Percentiles rank a stretch among this genome's conserved stretches.
These are phyloP conservation scores for Orchestia grillus DNA, from an alignment of 1,140 invertebrate genomes.

Conservation along the genomic window DNA sequence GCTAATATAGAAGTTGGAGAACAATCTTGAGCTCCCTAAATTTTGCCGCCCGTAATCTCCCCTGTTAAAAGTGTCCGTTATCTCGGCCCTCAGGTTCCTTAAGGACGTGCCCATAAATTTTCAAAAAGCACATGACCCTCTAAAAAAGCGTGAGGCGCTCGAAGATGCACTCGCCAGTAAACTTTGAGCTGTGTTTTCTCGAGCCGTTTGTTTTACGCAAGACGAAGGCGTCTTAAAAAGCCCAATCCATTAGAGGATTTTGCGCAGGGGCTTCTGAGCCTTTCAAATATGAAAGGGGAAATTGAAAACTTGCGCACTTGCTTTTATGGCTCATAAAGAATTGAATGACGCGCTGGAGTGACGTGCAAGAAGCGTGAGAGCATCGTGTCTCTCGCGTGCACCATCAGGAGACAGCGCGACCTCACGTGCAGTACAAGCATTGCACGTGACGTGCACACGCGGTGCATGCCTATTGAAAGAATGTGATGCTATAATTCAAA, in stretches of 20 bases:
- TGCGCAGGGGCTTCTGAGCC: slow-evolving; percentile 28
- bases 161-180: background rate
- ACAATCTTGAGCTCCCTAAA: background rate
- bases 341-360: slow-evolving; percentile 1
- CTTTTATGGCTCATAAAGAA: slow-evolving; percentile 29
- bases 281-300: slow-evolving; percentile 40
- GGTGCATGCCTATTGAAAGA: too few relatives aligned
- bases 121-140: background rate
- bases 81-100: background rate
- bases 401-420: background rate
- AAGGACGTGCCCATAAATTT: background rate
- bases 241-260: slow-evolving; percentile 52
- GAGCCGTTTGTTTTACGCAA: slow-evolving; percentile 20
- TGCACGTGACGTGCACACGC: too few relatives aligned
- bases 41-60: background rate
- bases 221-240: background rate
- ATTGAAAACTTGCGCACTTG: slow-evolving; percentile 40
- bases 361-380: background rate
- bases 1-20: background rate
- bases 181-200: slow-evolving; percentile 10
- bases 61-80: background rate
- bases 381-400: background rate
- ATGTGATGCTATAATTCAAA: too few relatives aligned
- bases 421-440: too few relatives aligned
- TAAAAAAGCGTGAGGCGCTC: background rate